Conservation (phyloP, 2,113 vertebrate species). For the Ceyx melanurus region DNA sequence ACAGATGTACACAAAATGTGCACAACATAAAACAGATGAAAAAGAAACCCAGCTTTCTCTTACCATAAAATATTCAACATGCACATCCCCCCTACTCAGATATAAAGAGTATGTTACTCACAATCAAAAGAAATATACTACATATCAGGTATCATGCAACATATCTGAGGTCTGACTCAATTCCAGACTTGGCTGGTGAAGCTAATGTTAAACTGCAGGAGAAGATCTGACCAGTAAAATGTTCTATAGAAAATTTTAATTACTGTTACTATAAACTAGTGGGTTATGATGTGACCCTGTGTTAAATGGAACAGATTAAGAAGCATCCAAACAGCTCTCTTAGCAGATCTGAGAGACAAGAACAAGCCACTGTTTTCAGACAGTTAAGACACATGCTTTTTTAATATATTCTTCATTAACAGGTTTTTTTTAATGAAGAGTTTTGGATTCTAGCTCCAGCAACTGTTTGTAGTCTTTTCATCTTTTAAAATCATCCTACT, state of each 20-base stretch:
- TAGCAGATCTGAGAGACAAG: neutral
- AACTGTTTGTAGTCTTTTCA: neutral
- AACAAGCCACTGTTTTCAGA: neutral
- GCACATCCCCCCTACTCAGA: neutral
- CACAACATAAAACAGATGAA: conserved; percentile 46
- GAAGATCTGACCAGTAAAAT: neutral
- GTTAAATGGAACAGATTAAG: neutral
- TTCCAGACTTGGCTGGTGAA: neutral
- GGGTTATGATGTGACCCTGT: neutral
- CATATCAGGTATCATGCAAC: neutral
- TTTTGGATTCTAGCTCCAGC: neutral
- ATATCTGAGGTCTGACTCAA: conserved; percentile 2
- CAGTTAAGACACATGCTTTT: neutral
- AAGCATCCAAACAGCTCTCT: neutral
- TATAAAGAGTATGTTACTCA: conserved; percentile 6
- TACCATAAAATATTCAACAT: conserved; percentile 34
- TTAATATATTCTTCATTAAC: neutral
- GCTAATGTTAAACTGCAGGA: neutral
- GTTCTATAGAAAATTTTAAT: neutral
- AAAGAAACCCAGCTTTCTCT: conserved; percentile 41
- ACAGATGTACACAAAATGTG: conserved; percentile 39
- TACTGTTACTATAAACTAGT: neutral
- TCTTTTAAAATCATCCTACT: neutral
- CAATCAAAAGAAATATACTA: neutral
- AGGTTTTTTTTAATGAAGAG: too few species aligned